Evolutionary conservation across 2,113 vertebrate species (phyloP).

Genomic region (Boleophthalmus pectinirostris): DNA sequence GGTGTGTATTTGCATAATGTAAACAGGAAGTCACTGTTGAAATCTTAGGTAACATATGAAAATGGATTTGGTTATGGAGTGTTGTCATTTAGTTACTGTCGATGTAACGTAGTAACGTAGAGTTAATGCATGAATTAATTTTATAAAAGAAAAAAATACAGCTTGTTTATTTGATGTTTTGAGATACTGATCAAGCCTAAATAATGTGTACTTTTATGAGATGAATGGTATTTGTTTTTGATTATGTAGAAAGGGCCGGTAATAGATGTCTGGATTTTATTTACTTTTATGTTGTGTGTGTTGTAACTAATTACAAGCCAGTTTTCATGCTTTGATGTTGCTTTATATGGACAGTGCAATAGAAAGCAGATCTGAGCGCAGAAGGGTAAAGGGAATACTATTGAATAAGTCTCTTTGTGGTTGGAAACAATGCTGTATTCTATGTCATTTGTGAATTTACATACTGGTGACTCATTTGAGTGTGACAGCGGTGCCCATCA

Average conservation of each 20-base stretch:
- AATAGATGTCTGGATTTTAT: constrained; percentile 33
- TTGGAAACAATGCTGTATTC: constrained; percentile 36
- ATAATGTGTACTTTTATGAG: neutral
- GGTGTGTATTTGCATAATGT: neutral
- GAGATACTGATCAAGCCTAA: neutral
- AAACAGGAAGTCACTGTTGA: constrained; percentile 44
- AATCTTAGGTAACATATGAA: neutral
- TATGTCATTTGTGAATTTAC: constrained; percentile 44
- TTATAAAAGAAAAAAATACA: neutral
- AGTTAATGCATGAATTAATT: neutral
- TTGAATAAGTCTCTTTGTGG: neutral
- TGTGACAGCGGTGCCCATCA: constrained; percentile 16
- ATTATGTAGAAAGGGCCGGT: neutral
- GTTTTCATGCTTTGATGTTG: constrained; percentile 17
- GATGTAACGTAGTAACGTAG: neutral
- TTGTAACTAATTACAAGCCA: neutral
- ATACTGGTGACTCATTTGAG: constrained; percentile 38
- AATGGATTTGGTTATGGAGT: too few relatives aligned
- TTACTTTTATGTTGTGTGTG: neutral
- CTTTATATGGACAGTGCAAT: constrained; percentile 1
- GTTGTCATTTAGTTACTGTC: too few relatives aligned
- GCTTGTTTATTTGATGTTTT: neutral
- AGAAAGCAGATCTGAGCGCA: neutral
- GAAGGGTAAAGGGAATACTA: neutral
- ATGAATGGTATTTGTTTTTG: neutral